A percentile compares a stretch with the other conserved stretches of the same genome.
Conservation (phyloP, 2,888 invertebrate species). For the Helleia helle region DNA sequence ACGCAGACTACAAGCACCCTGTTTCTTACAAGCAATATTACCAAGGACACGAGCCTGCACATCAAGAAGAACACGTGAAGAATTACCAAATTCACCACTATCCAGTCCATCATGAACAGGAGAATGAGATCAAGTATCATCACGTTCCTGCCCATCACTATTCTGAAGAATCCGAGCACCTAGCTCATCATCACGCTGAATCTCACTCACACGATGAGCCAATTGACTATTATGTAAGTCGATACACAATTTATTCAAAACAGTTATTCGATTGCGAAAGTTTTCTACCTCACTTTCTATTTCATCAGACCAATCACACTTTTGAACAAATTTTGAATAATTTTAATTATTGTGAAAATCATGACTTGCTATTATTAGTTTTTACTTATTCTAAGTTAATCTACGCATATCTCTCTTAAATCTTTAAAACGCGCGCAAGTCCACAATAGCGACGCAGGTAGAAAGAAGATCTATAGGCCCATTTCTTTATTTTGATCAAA, state of each 20-base stretch:
- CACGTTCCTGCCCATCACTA: conserved; percentile 23
- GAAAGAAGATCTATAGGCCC: no score
- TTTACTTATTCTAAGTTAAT: no score
- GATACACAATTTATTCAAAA: conserved; percentile 11
- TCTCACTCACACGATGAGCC: conserved; percentile 53
- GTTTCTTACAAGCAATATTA: conserved; percentile 25
- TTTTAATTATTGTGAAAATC: no score
- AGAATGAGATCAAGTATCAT: neutral
- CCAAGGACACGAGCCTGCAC: conserved; percentile 20
- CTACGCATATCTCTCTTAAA: no score
- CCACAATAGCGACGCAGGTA: no score
- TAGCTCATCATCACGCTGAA: conserved; percentile 31
- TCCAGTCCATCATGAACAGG: conserved; percentile 30
- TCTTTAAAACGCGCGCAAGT: no score
- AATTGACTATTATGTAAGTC: conserved; percentile 65
- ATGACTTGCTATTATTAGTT: no score
- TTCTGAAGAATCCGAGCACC: conserved; percentile 23
- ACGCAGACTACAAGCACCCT: conserved; percentile 35
- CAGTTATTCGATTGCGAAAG: conserved; percentile 4
- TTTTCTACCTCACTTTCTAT: conserved; percentile 3
- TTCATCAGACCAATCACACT: no score
- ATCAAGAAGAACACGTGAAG: conserved; percentile 17
- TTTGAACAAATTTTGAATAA: conserved; percentile 4
- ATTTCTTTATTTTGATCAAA: no score
- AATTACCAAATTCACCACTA: conserved; percentile 26